Evolutionary conservation across 2,113 vertebrate genomes (phyloP), one percentile per base, ranked within the genome.

Genomic region (Burhinus bistriatus): DNA sequence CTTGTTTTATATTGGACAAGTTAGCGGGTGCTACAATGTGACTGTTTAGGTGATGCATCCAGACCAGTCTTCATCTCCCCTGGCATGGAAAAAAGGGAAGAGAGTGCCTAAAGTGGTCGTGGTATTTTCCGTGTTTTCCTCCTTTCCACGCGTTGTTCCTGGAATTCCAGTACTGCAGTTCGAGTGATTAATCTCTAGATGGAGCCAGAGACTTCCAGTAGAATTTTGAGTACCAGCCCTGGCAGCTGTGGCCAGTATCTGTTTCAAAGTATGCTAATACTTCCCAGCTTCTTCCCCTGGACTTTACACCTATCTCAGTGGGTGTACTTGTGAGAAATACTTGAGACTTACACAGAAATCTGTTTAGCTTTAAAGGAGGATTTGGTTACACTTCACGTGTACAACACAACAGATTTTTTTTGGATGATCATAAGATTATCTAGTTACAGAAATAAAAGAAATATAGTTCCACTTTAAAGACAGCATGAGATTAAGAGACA

Each of bases 131-230:
- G 0, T 5, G 15, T 61, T 77, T 55, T 83, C 47, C 27, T 32
- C 11, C 34, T 84, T 55, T 26, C 9, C 23, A 0, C 1, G 5
- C 2, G 0, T 5, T 45, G 5, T 23, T 1, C 17, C 30, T 77
- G 64, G 29, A 73, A 52, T 86, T 78, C 44, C 66, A 22, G 40
- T 12, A 0, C 52, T 79, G 90, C 90, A 85, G 49, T 81, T 75
- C 2, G 40, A 4, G 44, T 2, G 19, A 3, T 23, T 40, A 1
- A 32, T 81, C 96, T 93, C 52, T 95, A 97, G 97, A 66, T 89
- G 97, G 97, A 83, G 93, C 76, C 76, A 91, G 77, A 79, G 45
- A 22, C 42, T 29, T 36, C 7, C 54, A 18, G 45, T 44, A 34
- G 52, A 11, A 0, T 17, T 64, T 23, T 57, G 36, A 51, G 40